phyloP scores from a whole-genome alignment of 2,113 vertebrate genomes.

The Bettongia penicillata region DNA sequence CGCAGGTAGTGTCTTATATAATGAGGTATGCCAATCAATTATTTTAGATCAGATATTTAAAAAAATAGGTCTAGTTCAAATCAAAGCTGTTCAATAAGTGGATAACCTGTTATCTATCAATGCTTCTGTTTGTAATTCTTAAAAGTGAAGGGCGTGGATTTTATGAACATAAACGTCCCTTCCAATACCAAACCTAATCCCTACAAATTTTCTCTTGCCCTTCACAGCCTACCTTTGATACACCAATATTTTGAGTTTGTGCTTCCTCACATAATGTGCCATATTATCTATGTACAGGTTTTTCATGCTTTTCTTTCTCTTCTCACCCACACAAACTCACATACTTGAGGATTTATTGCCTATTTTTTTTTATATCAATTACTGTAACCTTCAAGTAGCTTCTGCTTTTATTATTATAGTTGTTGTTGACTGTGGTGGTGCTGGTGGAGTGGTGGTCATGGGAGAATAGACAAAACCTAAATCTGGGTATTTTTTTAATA shows the following conservation, averaged over 20 bases:
- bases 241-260: neutral
- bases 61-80: neutral
- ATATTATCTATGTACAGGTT: neutral
- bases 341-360: neutral
- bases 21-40: neutral
- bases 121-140: neutral
- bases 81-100: neutral
- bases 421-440: no score
- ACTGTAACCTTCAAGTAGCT: neutral
- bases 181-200: neutral
- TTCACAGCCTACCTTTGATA: neutral
- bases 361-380: neutral
- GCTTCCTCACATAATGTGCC: no score
- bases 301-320: neutral
- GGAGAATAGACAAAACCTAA: no score
- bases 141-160: neutral
- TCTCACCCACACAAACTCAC: neutral
- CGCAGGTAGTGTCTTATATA: neutral
- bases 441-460: neutral
- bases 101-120: neutral
- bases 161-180: neutral
- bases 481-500: neutral
- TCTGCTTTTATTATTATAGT: neutral
- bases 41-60: neutral
- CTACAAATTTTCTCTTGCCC: neutral